Evolutionary conservation across 2,797 vertebrate genomes (phyloP).

Genomic region (Pyrocephalus nanus): DNA sequence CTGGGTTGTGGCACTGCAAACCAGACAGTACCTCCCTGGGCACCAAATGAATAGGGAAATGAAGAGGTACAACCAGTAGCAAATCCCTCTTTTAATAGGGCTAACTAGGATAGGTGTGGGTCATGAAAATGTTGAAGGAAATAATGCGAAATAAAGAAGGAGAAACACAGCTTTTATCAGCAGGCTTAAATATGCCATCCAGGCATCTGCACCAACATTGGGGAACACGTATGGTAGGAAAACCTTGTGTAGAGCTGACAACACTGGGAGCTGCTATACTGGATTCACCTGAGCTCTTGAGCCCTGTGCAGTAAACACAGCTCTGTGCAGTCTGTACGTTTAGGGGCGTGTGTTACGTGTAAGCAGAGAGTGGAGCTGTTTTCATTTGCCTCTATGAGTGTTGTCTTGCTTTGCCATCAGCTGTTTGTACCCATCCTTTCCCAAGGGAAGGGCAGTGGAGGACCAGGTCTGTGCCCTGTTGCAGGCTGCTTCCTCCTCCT

Average conservation of each 20-base stretch:
- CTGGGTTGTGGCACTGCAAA: not conserved
- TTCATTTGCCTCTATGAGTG: fast-evolving
- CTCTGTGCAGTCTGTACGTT: fast-evolving
- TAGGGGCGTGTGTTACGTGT: not conserved
- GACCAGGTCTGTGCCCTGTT: not conserved
- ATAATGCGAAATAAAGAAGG: not conserved
- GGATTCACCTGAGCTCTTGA: not conserved
- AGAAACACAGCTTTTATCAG: not conserved
- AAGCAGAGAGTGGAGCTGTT: not conserved
- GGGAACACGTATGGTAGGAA: not conserved
- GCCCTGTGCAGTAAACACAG: not conserved
- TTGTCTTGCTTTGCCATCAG: not conserved
- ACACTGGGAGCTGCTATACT: not conserved
- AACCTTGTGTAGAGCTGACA: not conserved
- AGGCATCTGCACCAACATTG: fast-evolving
- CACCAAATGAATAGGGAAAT: not conserved
- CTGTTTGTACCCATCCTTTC: not conserved
- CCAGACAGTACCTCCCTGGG: not conserved
- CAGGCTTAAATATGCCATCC: not conserved
- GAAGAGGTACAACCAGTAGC: not conserved
- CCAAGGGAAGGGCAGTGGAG: not conserved
- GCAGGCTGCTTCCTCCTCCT: not conserved
- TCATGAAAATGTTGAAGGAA: not conserved
- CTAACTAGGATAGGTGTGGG: not conserved
- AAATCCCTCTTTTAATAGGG: not conserved